These are phyloP conservation scores for Cotesia chilonis DNA, from an alignment of 1,140 invertebrate genomes.

Conservation along the genomic window DNA sequence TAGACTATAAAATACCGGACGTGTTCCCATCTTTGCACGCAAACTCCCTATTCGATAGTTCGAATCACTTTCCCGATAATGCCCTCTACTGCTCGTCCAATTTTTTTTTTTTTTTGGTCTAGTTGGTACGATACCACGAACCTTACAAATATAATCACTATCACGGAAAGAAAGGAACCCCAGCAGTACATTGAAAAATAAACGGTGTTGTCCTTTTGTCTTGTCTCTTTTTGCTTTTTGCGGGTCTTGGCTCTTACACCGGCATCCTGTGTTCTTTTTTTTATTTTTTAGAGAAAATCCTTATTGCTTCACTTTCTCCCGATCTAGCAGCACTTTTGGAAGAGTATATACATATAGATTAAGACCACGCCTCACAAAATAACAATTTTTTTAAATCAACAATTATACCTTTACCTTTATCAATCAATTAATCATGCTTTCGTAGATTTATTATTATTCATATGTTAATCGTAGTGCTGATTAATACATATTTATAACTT, in stretches of 20 bases:
- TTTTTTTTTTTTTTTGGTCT: constrained; percentile 3
- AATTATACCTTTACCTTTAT: too few relatives aligned
- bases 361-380: constrained; percentile 32
- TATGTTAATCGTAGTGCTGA: not conserved
- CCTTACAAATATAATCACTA: too few relatives aligned
- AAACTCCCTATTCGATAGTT: constrained; percentile 49
- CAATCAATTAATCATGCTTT: too few relatives aligned
- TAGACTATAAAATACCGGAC: constrained; percentile 15
- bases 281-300: constrained; percentile 36
- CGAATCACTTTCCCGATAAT: constrained; percentile 56
- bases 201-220: constrained; percentile 13
- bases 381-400: too few relatives aligned
- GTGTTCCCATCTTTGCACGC: constrained; percentile 35
- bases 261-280: constrained; percentile 27
- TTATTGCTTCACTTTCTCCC: constrained; percentile 54
- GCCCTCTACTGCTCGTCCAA: not conserved
- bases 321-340: constrained; percentile 3
- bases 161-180: too few relatives aligned
- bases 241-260: not conserved
- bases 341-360: constrained; percentile 18
- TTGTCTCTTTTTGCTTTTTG: constrained; percentile 22
- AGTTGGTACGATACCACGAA: too few relatives aligned
- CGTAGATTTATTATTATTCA: constrained; percentile 18
- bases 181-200: too few relatives aligned
- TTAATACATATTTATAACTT: not conserved